Percentiles rank a stretch among this genome's conserved stretches.
These are phyloP conservation scores for Agrochola macilenta DNA, from an alignment of 2,888 invertebrate species.

Conservation along the genomic window DNA sequence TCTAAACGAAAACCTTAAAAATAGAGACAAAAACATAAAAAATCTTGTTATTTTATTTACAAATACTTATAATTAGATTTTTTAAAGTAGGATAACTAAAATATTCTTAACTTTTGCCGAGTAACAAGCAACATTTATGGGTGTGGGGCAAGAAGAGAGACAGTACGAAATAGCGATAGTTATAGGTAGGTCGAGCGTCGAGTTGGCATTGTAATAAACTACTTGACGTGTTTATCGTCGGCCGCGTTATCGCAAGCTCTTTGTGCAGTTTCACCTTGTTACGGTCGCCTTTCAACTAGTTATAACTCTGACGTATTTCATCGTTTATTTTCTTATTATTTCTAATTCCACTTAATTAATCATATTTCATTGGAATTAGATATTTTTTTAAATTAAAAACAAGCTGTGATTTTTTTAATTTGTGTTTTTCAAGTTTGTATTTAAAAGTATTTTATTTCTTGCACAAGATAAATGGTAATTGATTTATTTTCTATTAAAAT, in stretches of 20 bases:
- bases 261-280: constrained; percentile 85
- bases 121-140: constrained; percentile 83
- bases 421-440: constrained; percentile 30
- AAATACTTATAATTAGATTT: neutral
- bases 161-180: constrained; percentile 86
- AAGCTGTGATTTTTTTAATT: constrained; percentile 35
- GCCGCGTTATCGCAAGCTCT: constrained; percentile 85
- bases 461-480: constrained; percentile 17
- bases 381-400: neutral
- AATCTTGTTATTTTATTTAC: constrained; percentile 14
- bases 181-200: constrained; percentile 89
- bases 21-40: constrained; percentile 11
- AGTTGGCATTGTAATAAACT: constrained; percentile 87
- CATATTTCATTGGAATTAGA: neutral
- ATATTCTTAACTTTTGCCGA: constrained; percentile 21
- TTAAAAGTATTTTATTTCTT: constrained; percentile 40
- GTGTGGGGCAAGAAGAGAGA: constrained; percentile 85
- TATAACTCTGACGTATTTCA: constrained; percentile 66
- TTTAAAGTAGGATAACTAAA: constrained; percentile 8
- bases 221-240: constrained; percentile 83
- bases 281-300: constrained; percentile 75
- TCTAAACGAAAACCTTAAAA: constrained; percentile 54
- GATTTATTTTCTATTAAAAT: constrained; percentile 34
- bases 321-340: constrained; percentile 66
- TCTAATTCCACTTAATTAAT: constrained; percentile 7